These are phyloP conservation scores for Myotis daubentonii DNA, from an alignment of 2,797 vertebrate genomes.

Conservation along the genomic window DNA sequence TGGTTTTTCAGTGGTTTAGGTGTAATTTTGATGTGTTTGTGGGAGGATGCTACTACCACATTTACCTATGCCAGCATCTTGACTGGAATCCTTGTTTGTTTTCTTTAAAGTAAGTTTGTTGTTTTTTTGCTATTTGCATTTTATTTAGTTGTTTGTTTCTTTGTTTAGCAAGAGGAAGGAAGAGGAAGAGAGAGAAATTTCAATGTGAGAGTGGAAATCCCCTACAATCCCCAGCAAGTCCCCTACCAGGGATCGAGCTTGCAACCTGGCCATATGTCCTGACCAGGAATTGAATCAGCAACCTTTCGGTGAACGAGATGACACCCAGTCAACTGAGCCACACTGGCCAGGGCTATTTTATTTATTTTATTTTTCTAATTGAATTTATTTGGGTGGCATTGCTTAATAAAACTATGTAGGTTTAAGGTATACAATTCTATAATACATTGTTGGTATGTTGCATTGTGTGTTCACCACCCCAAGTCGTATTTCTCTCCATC, in stretches of 20 bases:
- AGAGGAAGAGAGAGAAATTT: too few species aligned
- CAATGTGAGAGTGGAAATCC: too few species aligned
- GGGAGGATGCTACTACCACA: too few species aligned
- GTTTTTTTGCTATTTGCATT: too few species aligned
- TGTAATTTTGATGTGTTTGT: too few species aligned
- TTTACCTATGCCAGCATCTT: too few species aligned
- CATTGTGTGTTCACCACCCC: neutral
- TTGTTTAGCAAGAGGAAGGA: too few species aligned
- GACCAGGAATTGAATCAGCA: neutral
- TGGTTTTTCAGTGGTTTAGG: too few species aligned
- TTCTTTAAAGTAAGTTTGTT: neutral
- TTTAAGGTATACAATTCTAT: neutral
- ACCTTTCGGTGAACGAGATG: neutral
- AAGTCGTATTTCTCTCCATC: neutral
- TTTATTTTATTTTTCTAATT: neutral
- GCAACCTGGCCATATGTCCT: too few species aligned
- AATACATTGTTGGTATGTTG: neutral
- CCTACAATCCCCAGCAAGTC: too few species aligned
- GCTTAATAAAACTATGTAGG: neutral
- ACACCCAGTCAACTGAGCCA: neutral
- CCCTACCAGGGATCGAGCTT: too few species aligned
- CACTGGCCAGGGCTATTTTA: neutral
- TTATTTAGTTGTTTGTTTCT: too few species aligned
- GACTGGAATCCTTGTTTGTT: neutral
- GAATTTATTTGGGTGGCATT: neutral